Evolutionary conservation across 2,797 vertebrate species (phyloP).

Genomic region (Sparus aurata): DNA sequence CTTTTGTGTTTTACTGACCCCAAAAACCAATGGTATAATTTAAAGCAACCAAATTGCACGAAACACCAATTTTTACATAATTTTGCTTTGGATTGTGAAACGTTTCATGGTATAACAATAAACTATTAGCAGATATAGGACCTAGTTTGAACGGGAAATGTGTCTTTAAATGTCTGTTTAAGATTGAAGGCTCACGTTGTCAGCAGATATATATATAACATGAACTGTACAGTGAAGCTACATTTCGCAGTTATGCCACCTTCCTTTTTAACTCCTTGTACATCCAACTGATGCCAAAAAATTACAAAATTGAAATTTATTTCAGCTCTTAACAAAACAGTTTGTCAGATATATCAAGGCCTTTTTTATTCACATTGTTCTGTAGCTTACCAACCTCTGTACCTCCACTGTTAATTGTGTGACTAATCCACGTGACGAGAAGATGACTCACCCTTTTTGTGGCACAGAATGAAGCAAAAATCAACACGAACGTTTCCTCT

Average conservation of each 20-base stretch:
- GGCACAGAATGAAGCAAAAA: slow-evolving; percentile 1
- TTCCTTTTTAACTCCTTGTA: not conserved
- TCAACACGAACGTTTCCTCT: slow-evolving; percentile 20
- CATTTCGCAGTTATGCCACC: not conserved
- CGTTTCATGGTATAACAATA: no score
- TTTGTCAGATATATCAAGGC: no score
- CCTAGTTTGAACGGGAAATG: not conserved
- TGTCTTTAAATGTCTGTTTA: not conserved
- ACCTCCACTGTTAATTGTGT: not conserved
- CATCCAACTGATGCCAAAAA: no score
- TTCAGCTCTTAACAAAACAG: not conserved
- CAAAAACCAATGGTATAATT: no score
- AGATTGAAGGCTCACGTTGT: not conserved
- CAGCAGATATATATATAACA: not conserved
- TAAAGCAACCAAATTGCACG: no score
- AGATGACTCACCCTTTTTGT: not conserved
- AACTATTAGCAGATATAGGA: not conserved
- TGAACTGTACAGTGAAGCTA: not conserved
- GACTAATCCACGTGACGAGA: not conserved
- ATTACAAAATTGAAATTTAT: not conserved
- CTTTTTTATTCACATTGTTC: not conserved
- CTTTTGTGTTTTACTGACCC: no score
- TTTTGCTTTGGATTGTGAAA: no score
- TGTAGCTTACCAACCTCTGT: not conserved
- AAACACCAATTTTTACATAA: no score